Percentiles rank a stretch among this genome's conserved stretches.
Conservation (phyloP, 2,113 vertebrate species). For the Pterophyllum scalare region DNA sequence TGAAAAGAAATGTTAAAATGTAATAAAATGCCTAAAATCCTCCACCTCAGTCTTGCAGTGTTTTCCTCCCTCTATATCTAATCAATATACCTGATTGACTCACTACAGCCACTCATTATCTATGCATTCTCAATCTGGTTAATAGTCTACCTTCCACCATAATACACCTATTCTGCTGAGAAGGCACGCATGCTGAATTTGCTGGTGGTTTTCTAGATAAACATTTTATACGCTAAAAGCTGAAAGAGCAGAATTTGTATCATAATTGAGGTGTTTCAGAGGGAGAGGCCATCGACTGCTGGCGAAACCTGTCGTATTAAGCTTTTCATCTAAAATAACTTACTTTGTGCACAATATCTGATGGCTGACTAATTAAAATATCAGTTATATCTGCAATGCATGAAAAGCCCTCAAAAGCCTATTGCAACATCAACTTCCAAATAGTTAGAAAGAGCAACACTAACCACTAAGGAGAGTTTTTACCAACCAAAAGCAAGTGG, state of each 20-base stretch:
- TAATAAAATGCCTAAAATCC: neutral
- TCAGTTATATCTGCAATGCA: neutral
- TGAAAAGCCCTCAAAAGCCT: slow-evolving; percentile 3
- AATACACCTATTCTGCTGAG: neutral
- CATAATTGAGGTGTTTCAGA: neutral
- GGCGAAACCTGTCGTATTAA: neutral
- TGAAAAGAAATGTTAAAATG: neutral
- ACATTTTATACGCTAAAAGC: neutral
- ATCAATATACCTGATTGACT: neutral
- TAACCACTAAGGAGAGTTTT: neutral
- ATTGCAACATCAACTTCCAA: slow-evolving; percentile 31
- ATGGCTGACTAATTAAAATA: slow-evolving; percentile 26
- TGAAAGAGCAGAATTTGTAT: neutral
- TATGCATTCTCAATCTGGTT: neutral
- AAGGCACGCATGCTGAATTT: neutral
- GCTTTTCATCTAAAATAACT: neutral
- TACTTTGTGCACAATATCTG: neutral
- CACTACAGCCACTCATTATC: neutral
- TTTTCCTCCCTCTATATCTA: neutral
- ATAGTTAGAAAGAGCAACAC: slow-evolving; percentile 22
- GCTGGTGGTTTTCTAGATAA: neutral
- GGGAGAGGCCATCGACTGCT: neutral
- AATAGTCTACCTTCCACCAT: neutral
- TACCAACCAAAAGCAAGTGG: neutral
- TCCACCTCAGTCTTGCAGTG: neutral